Evolutionary conservation across 2,113 vertebrate species (phyloP).

Genomic region (Tyto alba): DNA sequence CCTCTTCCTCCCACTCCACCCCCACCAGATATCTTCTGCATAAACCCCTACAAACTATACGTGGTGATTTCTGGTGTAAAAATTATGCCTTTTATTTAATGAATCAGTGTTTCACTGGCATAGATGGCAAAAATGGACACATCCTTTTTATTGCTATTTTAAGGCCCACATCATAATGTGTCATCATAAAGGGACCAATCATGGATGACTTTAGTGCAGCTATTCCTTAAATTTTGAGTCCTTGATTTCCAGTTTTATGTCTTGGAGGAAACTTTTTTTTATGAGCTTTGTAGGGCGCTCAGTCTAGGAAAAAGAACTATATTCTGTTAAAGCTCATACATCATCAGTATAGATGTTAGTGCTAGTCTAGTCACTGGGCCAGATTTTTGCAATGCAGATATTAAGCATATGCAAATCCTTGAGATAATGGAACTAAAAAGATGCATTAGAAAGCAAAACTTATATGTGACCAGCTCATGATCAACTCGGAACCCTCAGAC

Average conservation of each 20-base stretch:
- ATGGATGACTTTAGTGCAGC: background rate
- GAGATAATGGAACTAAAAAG: background rate
- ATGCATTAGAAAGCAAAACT: background rate
- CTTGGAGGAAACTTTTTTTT: background rate
- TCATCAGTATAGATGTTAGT: background rate
- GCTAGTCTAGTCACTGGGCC: background rate
- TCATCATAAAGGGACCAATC: background rate
- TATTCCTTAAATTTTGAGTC: background rate
- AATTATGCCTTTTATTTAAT: background rate
- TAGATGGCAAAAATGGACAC: background rate
- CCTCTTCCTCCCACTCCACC: background rate
- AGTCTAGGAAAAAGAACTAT: background rate
- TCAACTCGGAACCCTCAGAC: background rate
- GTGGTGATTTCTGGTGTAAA: background rate
- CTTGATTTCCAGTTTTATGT: background rate
- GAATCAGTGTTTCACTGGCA: background rate
- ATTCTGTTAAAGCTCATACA: background rate
- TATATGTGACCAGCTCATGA: background rate
- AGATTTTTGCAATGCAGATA: background rate
- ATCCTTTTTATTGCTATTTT: background rate
- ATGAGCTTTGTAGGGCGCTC: background rate
- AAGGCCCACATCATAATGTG: background rate
- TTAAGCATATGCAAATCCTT: background rate
- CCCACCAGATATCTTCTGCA: background rate
- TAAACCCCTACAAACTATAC: background rate